Evolutionary conservation across 1,140 invertebrate genomes (phyloP).

Genomic region (Venustaconcha ellipsiformis): DNA sequence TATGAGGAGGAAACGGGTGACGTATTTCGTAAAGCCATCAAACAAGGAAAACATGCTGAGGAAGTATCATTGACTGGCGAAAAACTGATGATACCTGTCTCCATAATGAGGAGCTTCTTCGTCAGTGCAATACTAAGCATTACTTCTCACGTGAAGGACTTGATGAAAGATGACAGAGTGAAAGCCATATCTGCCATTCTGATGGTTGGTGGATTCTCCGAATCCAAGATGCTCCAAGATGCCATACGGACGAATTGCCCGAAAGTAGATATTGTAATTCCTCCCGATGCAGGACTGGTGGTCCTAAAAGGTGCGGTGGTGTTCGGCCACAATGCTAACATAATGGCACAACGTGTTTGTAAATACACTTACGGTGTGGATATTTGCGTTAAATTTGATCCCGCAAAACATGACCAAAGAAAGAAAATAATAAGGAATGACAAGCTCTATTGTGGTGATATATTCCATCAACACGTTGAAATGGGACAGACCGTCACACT

Average conservation of each 20-base stretch:
- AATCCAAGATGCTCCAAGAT: constrained; percentile 18
- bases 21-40: too few species aligned
- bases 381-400: background rate
- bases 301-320: constrained; percentile 18
- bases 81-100: background rate
- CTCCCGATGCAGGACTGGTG: background rate
- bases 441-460: constrained; percentile 2
- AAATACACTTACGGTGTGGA: constrained; percentile 26
- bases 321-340: constrained; percentile 14
- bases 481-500: constrained; percentile 5
- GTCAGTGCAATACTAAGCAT: background rate
- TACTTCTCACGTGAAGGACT: background rate
- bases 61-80: background rate
- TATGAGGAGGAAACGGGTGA: too few species aligned
- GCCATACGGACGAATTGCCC: constrained; percentile 4
- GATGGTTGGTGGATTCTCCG: constrained; percentile 28
- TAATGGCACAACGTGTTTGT: constrained; percentile 6
- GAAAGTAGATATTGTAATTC: background rate
- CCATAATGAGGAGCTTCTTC: background rate
- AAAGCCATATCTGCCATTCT: background rate
- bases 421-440: background rate
- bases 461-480: constrained; percentile 20
- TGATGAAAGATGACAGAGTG: background rate
- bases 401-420: background rate
- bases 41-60: background rate